Percentiles rank a stretch among this genome's conserved stretches.
phyloP scores from a whole-genome alignment of 2,113 vertebrate genomes.

The Cinclus mexicanus region DNA sequence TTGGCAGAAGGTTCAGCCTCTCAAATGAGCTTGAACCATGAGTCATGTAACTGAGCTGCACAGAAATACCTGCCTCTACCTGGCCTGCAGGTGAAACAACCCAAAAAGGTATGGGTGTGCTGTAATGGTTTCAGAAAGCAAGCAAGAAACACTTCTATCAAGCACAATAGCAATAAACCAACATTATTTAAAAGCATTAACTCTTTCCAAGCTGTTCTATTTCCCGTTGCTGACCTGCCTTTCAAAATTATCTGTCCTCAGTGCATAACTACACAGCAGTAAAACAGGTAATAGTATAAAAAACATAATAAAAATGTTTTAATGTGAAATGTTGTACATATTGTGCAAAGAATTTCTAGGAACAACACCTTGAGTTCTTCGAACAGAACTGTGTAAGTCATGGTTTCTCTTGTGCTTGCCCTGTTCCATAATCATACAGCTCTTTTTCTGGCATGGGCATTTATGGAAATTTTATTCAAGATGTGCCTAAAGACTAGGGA shows the following conservation, averaged over 20 bases:
- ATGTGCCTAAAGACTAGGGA: not conserved
- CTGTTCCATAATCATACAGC: not conserved
- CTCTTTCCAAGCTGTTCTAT: not conserved
- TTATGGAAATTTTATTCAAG: not conserved
- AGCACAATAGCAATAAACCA: not conserved
- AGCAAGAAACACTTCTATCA: not conserved
- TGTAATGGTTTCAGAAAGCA: not conserved
- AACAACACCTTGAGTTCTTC: not conserved
- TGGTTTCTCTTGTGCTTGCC: not conserved
- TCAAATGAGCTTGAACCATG: not conserved
- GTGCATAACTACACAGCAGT: not conserved
- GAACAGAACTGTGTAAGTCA: not conserved
- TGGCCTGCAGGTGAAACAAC: not conserved
- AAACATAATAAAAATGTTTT: not conserved
- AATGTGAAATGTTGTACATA: not conserved
- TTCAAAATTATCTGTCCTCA: not conserved
- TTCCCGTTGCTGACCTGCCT: not conserved
- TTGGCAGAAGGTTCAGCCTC: not conserved
- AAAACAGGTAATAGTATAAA: not conserved
- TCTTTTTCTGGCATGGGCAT: not conserved
- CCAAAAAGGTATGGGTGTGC: not conserved
- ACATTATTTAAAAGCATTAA: not conserved
- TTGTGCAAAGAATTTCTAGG: not conserved
- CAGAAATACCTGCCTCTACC: not conserved
- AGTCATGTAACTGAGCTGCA: not conserved